A percentile compares a stretch with the other conserved stretches of the same genome.
These are phyloP conservation scores for Temnothorax ravouxi DNA, from an alignment of 2,888 invertebrate species.

Conservation along the genomic window DNA sequence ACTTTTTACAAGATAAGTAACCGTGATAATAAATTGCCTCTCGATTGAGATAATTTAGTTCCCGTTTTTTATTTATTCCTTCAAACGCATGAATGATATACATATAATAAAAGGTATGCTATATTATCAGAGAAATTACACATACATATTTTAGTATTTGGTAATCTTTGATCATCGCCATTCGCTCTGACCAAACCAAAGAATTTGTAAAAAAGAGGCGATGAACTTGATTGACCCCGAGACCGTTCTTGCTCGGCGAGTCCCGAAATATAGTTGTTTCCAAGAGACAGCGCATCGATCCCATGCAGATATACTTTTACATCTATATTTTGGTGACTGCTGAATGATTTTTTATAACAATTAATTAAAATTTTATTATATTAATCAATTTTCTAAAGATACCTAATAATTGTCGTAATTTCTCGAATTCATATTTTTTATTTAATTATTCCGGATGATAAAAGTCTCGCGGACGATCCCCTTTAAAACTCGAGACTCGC, in stretches of 20 bases:
- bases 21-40: background rate
- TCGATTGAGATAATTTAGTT: background rate
- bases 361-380: background rate
- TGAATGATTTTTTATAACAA: background rate
- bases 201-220: background rate
- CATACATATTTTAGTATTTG: background rate
- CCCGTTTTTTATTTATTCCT: background rate
- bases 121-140: background rate
- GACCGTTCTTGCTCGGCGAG: background rate
- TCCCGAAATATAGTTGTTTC: background rate
- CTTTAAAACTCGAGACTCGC: background rate
- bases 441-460: background rate
- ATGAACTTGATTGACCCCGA: constrained; percentile 34
- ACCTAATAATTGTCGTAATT: background rate
- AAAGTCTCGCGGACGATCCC: background rate
- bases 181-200: background rate
- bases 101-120: background rate
- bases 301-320: background rate
- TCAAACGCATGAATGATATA: background rate
- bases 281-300: background rate
- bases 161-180: background rate
- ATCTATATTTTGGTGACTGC: background rate
- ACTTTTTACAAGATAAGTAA: background rate
- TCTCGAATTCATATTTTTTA: background rate
- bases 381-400: background rate